Evolutionary conservation across 1,140 invertebrate genomes (phyloP), one percentile per base, ranked within the genome.

Genomic region (Drepana arcuata): DNA sequence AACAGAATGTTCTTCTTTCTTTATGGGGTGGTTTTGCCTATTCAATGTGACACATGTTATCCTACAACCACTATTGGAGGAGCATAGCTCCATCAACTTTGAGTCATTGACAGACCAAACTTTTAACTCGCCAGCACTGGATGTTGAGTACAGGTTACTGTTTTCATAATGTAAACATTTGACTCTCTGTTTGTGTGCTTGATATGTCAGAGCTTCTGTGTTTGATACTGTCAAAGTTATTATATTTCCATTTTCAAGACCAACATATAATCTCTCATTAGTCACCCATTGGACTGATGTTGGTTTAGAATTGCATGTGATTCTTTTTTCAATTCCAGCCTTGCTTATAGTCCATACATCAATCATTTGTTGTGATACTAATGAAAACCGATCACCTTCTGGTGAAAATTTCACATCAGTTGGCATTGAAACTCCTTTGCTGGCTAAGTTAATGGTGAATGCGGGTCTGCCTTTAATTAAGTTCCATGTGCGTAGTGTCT

Each of bases 401-500:
- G 90, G 89, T 33, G 87, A 88, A 87, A 90, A 93, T 38, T 78
- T 85, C 38, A 68, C 88, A 56, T 72, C 88, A 43, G 70, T 86
- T 51, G 65, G 88, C 57, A 74, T 62, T 56, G 60, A 80, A 73
- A 61, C 86, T 73, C 78, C 87, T 62, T 89, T 90, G 28, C 85
- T 89, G 11, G 86, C 84, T 13, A 98, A 75, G 73, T 98, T 97
- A 1, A 91, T 95, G 1, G 92, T 90, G 71, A 93, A 98, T 2
- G 95, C 94, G 62, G 88, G 88, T 49, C 94, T 86, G 0, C 95
- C 96, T 83, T 95, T 97, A 0, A 98, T 84, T 39, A 98, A 83
- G 85, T 99, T 97, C 96, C 96, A 99, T 1, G 95, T 97, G 54
- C 91, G 85, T 11, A 98, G 77, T 2, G 91, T 91, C 39, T 88